Base-by-base conservation (phyloP, 35 echinoderm and acorn worm species). In the Apostichopus californicus region DNA sequence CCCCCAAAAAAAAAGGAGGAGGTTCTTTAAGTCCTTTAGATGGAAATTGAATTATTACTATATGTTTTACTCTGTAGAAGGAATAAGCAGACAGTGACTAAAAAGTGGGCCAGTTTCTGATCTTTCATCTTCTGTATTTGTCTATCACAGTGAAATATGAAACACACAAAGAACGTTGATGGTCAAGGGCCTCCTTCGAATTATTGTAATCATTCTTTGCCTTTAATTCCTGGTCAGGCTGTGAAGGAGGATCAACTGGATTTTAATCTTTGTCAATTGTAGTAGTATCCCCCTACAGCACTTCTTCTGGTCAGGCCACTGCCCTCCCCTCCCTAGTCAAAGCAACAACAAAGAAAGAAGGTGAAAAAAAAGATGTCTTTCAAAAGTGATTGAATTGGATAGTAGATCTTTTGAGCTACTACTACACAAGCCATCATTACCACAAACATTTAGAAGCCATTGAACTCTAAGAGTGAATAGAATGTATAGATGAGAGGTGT, bases 391-490 rank as follows among this genome's bases (percentile, higher is more conserved):
- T 58, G 17, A 59, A 85, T 21, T 21, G 55, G 24, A 85, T 85
- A 59, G 81, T 23, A 85, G 57, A 85, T 85, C 17, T 59, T 75
- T 85, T 54, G 57, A 85, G 17, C 81, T 55, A 85, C 81, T 55
- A 85, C 55, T 55, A 85, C 2, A 85, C 81, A 85, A 10, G 14
- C 55, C 20, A n/a, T 59, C 20, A n/a, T 59, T 11, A 85, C 57
- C 15, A 85, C 81, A 85, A 85, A 85, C 55, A 85, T 85, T 85
- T 58, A 85, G 81, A 85, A 85, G 81, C 57, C 81, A 85, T 85
- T 85, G 81, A 85, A 85, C 81, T 85, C 55, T 85, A 59, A 21
- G 54, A 60, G 10, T 58, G 57, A 57, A 60, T 58, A 58, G 55
- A 57, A 60, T 59, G 81, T 22, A 60, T 56, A 85, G 71, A 75